A percentile compares a stretch with the other conserved stretches of the same genome.
Conservation (phyloP, 2,797 vertebrate genomes). For the Enteromius fasciolatus region DNA sequence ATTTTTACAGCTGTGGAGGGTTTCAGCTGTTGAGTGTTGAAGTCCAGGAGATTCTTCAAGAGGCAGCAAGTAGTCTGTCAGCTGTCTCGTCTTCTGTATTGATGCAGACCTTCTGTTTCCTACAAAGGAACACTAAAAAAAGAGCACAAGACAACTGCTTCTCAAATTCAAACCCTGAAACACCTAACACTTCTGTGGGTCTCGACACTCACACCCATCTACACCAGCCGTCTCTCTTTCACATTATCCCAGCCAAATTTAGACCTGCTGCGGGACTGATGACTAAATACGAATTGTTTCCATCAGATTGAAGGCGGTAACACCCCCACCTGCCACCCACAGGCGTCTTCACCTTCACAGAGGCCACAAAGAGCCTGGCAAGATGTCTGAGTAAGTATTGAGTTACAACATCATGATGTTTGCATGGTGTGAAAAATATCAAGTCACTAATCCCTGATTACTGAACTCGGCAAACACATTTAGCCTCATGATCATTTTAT, state of each 20-base stretch:
- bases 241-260: constrained; percentile 38
- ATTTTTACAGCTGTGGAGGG: constrained; percentile 18
- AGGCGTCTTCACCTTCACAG: constrained; percentile 40
- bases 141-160: constrained; percentile 48
- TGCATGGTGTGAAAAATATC: neutral
- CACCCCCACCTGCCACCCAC: constrained; percentile 38
- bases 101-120: constrained; percentile 1
- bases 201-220: neutral
- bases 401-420: neutral
- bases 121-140: constrained; percentile 40
- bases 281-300: constrained; percentile 30
- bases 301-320: constrained; percentile 34
- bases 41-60: constrained; percentile 40
- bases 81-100: constrained; percentile 47
- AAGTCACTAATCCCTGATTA: neutral
- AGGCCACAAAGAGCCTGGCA: constrained; percentile 49
- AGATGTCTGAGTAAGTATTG: constrained; percentile 73
- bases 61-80: constrained; percentile 39
- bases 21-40: constrained; percentile 38
- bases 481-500: neutral
- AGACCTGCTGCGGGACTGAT: constrained; percentile 14
- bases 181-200: constrained; percentile 15
- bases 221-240: neutral
- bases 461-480: neutral
- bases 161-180: constrained; percentile 22